Evolutionary conservation across 2,797 vertebrate genomes (phyloP).

Genomic region (Acanthiza pusilla): DNA sequence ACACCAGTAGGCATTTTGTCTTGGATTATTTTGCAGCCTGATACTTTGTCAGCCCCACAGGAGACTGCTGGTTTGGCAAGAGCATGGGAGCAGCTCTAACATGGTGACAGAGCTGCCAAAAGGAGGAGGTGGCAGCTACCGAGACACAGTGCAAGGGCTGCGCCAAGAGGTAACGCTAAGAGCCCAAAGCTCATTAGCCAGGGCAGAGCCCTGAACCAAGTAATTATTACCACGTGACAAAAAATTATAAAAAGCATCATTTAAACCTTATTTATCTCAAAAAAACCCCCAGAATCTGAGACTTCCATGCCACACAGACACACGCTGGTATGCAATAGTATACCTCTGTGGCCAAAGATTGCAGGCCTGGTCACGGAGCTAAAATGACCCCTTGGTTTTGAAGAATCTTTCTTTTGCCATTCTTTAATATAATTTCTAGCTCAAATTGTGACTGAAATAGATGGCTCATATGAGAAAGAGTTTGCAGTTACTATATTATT

Average conservation of each 20-base stretch:
- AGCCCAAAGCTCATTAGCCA: background rate
- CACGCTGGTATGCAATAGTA: background rate
- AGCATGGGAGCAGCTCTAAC: background rate
- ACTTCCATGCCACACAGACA: background rate
- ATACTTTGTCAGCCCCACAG: background rate
- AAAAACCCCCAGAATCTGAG: fast-evolving
- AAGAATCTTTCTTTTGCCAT: background rate
- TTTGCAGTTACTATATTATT: background rate
- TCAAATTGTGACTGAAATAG: background rate
- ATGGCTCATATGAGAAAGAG: background rate
- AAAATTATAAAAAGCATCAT: background rate
- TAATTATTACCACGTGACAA: background rate
- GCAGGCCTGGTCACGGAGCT: background rate
- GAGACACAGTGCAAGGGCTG: background rate
- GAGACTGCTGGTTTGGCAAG: background rate
- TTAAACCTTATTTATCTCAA: background rate
- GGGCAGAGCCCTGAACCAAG: background rate
- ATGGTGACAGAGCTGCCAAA: background rate
- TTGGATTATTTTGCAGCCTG: background rate
- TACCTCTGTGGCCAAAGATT: background rate
- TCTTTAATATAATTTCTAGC: background rate
- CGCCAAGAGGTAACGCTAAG: background rate
- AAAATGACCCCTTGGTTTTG: background rate
- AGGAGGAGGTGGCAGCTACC: background rate
- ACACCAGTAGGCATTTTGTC: background rate